Percentiles rank a stretch among this genome's conserved stretches.
Conservation (phyloP, 2,113 vertebrate genomes). For the zebrafish (Danio rerio) region GRCz12tu NC_133197.1:39964001-39964500, state of each 20-base stretch:
- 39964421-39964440: neutral
- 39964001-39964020: neutral
- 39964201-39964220: conserved; percentile 18
- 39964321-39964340: neutral
- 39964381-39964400: neutral
- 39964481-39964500: conserved; percentile 5
- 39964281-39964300: conserved; percentile 33
- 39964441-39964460: neutral
- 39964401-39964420: neutral
- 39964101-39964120: neutral
- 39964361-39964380: conserved; percentile 17
- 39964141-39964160: conserved; percentile 3
- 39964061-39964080: neutral
- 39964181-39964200: conserved; percentile 1
- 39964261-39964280: neutral
- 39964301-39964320: neutral
- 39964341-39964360: neutral
- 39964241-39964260: neutral
- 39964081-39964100: neutral
- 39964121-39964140: neutral
- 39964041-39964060: neutral
- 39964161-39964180: neutral
- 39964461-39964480: neutral
- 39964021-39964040: neutral
- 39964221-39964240: conserved; percentile 48